A percentile compares a stretch with the other conserved stretches of the same genome.
Evolutionary conservation across 2,888 invertebrate genomes (phyloP).

Genomic region (Drosophila heteroneura): DNA sequence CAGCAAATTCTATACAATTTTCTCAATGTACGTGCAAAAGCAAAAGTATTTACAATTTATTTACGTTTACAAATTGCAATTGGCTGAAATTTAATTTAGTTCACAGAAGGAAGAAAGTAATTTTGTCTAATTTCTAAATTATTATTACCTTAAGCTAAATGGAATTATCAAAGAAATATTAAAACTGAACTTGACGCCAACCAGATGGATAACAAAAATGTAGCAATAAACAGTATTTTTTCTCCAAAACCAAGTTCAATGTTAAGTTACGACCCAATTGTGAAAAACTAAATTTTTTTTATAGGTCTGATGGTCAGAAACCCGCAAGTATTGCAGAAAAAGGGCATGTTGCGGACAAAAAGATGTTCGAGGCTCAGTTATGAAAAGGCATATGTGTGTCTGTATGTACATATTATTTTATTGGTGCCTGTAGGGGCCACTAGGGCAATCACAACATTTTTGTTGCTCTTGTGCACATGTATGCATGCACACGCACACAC

Average conservation of each 20-base stretch:
- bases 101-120: neutral
- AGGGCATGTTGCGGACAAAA: slow-evolving; percentile 19
- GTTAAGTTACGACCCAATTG: neutral
- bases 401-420: slow-evolving; percentile 10
- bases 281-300: neutral
- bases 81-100: neutral
- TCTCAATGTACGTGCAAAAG: neutral
- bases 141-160: too few relatives aligned
- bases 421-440: slow-evolving; percentile 19
- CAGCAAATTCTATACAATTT: neutral
- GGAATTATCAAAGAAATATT: neutral
- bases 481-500: neutral
- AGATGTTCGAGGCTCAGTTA: slow-evolving; percentile 45
- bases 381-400: slow-evolving; percentile 25
- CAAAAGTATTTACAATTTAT: neutral
- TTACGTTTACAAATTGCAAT: neutral
- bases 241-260: neutral
- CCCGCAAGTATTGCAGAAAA: slow-evolving; percentile 6
- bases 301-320: neutral
- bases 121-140: neutral
- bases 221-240: neutral
- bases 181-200: too few relatives aligned
- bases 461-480: slow-evolving; percentile 1
- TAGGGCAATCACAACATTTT: slow-evolving; percentile 33
- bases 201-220: neutral